phyloP scores from a whole-genome alignment of 2,797 vertebrate genomes.

The Tapirus indicus region DNA sequence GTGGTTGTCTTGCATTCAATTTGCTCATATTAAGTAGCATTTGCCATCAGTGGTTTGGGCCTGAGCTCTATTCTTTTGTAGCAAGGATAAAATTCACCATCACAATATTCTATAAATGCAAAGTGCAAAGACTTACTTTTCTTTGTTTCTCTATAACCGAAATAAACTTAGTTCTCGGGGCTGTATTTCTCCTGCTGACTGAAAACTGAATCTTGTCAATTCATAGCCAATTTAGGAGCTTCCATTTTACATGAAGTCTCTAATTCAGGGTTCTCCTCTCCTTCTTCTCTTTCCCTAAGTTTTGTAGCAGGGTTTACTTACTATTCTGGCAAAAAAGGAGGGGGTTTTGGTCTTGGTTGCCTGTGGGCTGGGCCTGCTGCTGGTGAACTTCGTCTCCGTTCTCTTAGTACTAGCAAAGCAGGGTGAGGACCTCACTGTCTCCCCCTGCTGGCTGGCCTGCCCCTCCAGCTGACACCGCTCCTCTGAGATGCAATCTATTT shows the following conservation, averaged over 20 bases:
- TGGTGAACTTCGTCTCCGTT: neutral
- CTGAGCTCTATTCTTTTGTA: neutral
- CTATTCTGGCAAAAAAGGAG: neutral
- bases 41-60: neutral
- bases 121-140: neutral
- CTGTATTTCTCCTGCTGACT: neutral
- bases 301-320: neutral
- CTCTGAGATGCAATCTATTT: neutral
- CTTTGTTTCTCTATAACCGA: neutral
- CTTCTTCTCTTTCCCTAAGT: neutral
- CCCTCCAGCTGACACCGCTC: fast-evolving
- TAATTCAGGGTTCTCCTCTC: neutral
- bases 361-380: neutral
- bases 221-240: neutral
- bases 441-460: neutral
- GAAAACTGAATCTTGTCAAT: neutral
- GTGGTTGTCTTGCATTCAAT: neutral
- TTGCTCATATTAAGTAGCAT: neutral
- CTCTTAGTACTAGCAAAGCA: neutral
- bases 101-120: neutral
- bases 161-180: neutral
- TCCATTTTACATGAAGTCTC: neutral
- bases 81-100: neutral
- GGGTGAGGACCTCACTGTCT: neutral
- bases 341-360: neutral